These are phyloP conservation scores for Hormaphis cornu DNA, from an alignment of 1,140 invertebrate genomes.

Conservation along the genomic window DNA sequence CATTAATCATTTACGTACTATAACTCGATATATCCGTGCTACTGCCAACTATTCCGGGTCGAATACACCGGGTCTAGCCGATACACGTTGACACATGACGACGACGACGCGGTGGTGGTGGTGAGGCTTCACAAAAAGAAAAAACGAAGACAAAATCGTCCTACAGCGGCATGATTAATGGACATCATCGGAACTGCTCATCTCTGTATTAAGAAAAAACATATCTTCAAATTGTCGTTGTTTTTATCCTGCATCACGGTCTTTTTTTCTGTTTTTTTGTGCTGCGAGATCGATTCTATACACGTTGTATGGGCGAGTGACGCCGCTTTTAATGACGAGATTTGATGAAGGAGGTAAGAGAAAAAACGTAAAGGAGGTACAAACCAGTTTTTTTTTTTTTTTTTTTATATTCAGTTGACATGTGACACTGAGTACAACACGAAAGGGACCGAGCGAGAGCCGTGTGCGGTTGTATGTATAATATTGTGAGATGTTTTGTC, in stretches of 20 bases:
- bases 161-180: constrained; percentile 16
- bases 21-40: not conserved
- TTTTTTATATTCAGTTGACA: constrained; percentile 32
- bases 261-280: not conserved
- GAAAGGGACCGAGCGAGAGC: constrained; percentile 13
- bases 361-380: not conserved
- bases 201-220: not conserved
- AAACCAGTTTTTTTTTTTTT: constrained; percentile 33
- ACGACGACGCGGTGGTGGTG: not conserved
- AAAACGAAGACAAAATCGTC: not conserved
- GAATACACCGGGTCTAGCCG: not conserved
- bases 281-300: constrained; percentile 1
- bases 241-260: not conserved
- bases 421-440: constrained; percentile 27
- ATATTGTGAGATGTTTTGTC: constrained; percentile 30
- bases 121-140: not conserved
- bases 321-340: constrained; percentile 29
- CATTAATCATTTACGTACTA: too few species aligned
- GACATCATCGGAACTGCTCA: constrained; percentile 3
- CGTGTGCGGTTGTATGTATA: constrained; percentile 30
- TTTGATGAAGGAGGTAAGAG: not conserved
- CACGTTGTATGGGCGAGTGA: not conserved
- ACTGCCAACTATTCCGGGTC: not conserved
- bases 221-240: constrained; percentile 10
- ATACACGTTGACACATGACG: not conserved